Evolutionary conservation across 2,113 vertebrate species (phyloP).

Genomic region (Cnemophilus loriae): DNA sequence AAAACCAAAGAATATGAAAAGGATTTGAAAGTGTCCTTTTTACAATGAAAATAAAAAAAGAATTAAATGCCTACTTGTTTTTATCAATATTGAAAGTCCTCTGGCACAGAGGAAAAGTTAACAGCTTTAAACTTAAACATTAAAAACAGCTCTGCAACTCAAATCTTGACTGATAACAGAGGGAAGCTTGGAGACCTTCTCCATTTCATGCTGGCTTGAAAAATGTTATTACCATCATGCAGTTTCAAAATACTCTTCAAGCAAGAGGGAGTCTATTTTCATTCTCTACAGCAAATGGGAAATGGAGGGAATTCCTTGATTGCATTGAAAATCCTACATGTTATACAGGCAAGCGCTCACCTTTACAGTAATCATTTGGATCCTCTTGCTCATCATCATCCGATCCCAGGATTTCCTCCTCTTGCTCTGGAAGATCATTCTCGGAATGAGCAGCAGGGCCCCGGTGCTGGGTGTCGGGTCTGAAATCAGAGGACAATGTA

Average conservation of each 20-base stretch:
- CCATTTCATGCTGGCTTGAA: background rate
- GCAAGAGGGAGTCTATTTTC: background rate
- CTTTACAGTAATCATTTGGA: constrained; percentile 96
- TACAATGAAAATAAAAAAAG: background rate
- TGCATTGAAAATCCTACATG: background rate
- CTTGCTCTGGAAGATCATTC: constrained; percentile 86
- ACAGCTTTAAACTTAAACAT: background rate
- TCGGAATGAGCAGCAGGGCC: constrained; percentile 80
- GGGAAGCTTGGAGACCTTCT: background rate
- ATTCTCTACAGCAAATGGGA: background rate
- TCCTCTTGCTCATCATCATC: constrained; percentile 98
- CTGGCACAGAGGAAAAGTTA: background rate
- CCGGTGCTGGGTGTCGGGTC: constrained; percentile 86
- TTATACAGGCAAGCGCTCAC: constrained; percentile 48
- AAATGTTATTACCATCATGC: background rate
- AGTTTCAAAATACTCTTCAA: background rate
- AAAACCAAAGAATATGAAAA: background rate
- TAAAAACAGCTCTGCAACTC: background rate
- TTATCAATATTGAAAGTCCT: background rate
- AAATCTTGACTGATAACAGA: background rate
- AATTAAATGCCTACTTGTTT: background rate
- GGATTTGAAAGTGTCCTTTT: background rate
- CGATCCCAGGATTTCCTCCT: constrained; percentile 95
- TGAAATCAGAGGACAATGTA: too few relatives aligned
- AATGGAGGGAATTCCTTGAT: background rate